A percentile compares a stretch with the other conserved stretches of the same genome.
Evolutionary conservation across 37 sponge, comb jelly and placozoan genomes (phyloP).

Genomic region (Tethya wilhelma): DNA sequence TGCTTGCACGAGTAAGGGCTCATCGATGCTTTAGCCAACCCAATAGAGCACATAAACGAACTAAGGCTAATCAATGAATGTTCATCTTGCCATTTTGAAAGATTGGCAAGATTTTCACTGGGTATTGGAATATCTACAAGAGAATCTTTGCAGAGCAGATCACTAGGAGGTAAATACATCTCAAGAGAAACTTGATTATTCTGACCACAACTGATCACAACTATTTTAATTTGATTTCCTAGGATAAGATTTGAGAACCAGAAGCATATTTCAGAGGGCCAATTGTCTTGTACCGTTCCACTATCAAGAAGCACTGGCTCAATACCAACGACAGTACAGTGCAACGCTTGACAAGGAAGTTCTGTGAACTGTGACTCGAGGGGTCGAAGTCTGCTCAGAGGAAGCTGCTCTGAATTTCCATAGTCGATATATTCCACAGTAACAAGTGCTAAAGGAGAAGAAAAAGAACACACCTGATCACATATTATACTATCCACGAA

Average conservation of each 20-base stretch:
- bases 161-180: not conserved
- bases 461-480: too few species aligned
- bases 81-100: too few species aligned
- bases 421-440: constrained; percentile 49
- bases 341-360: constrained; percentile 32
- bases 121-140: not conserved
- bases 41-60: constrained; percentile 2
- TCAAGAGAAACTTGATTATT: not conserved
- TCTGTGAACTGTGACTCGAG: constrained; percentile 4
- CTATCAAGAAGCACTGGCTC: not conserved
- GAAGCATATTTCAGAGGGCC: not conserved
- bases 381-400: constrained; percentile 1
- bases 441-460: too few species aligned
- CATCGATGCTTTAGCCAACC: not conserved
- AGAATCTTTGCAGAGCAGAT: not conserved
- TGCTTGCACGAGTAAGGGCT: not conserved
- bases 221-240: not conserved
- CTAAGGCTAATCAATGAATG: not conserved
- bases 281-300: not conserved
- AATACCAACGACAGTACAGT: constrained; percentile 6
- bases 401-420: constrained; percentile 42
- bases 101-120: not conserved
- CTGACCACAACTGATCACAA: not conserved
- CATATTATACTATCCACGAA: too few species aligned
- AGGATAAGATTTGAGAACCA: constrained; percentile 18